These are phyloP conservation scores for Drosophila planitibia DNA, from an alignment of 2,888 invertebrate species.

Conservation along the genomic window DNA sequence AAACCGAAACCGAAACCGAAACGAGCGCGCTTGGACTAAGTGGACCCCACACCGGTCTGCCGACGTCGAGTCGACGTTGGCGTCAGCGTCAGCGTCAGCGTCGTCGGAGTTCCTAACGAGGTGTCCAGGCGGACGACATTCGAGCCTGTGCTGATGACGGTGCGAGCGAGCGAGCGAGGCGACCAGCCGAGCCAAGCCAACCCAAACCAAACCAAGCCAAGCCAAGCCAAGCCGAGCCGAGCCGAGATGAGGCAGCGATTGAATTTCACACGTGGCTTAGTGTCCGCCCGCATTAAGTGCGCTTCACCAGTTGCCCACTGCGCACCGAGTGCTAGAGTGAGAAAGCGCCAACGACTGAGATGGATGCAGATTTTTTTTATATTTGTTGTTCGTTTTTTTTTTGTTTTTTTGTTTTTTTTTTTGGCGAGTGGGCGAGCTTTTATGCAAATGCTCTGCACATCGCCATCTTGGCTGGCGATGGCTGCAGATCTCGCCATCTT, in stretches of 20 bases:
- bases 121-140: slow-evolving; percentile 77
- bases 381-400: not conserved
- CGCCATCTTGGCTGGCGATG: slow-evolving; percentile 71
- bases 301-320: slow-evolving; percentile 61
- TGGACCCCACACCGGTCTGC: slow-evolving; percentile 59
- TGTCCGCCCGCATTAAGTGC: slow-evolving; percentile 83
- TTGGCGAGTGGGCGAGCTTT: slow-evolving; percentile 64
- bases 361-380: slow-evolving; percentile 1
- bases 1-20: slow-evolving; percentile 70
- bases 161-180: slow-evolving; percentile 39
- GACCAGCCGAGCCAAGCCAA: slow-evolving; percentile 9
- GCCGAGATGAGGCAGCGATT: slow-evolving; percentile 57
- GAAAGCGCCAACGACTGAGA: slow-evolving; percentile 26
- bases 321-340: not conserved
- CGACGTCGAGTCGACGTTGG: slow-evolving; percentile 1
- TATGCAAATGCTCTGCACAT: slow-evolving; percentile 68
- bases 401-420: slow-evolving; percentile 3
- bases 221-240: slow-evolving; percentile 3
- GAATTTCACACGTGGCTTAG: slow-evolving; percentile 84
- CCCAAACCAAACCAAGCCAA: not conserved
- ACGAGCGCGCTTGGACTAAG: slow-evolving; percentile 49
- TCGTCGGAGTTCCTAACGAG: slow-evolving; percentile 65
- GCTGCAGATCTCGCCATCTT: slow-evolving; percentile 77
- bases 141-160: slow-evolving; percentile 47
- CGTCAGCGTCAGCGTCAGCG: slow-evolving; percentile 19